Percentiles rank a stretch among this genome's conserved stretches.
These are phyloP conservation scores for Gila robusta DNA, from an alignment of 2,797 vertebrate genomes.

Conservation along the genomic window DNA sequence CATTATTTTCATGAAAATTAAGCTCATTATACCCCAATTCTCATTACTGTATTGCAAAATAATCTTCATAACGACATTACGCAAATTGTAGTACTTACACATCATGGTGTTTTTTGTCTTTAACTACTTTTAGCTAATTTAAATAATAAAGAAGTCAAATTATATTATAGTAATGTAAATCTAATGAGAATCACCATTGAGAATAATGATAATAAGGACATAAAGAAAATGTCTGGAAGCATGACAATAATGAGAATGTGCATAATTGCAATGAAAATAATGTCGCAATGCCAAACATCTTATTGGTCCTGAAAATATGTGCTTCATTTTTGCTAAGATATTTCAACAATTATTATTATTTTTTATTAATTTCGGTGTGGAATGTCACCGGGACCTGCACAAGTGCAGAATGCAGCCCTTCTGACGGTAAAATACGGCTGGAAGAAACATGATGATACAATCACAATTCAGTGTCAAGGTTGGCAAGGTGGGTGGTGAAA, in stretches of 20 bases:
- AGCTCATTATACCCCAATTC: background rate
- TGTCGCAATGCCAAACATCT: background rate
- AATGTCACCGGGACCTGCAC: background rate
- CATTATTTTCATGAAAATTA: constrained; percentile 1
- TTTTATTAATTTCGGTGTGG: too few relatives aligned
- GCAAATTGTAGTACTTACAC: background rate
- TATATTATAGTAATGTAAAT: background rate
- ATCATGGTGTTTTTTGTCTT: background rate
- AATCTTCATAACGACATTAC: constrained; percentile 16
- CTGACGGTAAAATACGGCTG: background rate
- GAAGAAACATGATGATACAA: constrained; percentile 4
- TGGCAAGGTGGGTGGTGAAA: constrained; percentile 23
- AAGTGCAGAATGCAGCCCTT: background rate
- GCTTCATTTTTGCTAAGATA: background rate
- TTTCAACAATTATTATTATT: background rate
- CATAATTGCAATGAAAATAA: constrained; percentile 4
- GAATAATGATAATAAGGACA: constrained; percentile 13
- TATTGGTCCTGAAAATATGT: background rate
- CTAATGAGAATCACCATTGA: constrained; percentile 17
- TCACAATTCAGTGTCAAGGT: constrained; percentile 24
- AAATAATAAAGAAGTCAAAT: constrained; percentile 18
- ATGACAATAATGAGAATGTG: constrained; percentile 10
- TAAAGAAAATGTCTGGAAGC: constrained; percentile 29
- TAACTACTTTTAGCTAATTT: constrained; percentile 1
- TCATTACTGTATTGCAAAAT: constrained; percentile 5